These are phyloP conservation scores for Peromyscus aztecus DNA, from an alignment of 2,797 vertebrate species.

Conservation along the genomic window DNA sequence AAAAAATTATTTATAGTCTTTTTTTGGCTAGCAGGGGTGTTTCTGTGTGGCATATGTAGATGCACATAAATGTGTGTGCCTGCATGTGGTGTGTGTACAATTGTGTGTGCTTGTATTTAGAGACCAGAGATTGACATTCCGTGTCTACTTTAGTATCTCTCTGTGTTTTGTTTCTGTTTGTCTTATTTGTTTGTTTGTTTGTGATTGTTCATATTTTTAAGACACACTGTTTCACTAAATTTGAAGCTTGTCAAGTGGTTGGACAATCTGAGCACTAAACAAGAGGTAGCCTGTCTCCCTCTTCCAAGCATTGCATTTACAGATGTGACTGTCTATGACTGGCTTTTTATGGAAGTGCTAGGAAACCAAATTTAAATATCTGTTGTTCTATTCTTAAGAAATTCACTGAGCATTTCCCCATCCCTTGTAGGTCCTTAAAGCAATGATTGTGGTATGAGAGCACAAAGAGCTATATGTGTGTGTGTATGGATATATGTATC, in stretches of 20 bases:
- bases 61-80: background rate
- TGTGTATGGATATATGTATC: too few relatives aligned
- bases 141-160: background rate
- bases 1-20: background rate
- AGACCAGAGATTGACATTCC: too few relatives aligned
- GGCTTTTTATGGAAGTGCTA: background rate
- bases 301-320: background rate
- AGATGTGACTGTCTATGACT: background rate
- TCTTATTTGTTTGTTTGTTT: background rate
- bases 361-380: background rate
- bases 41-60: background rate
- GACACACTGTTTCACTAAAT: background rate
- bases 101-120: background rate
- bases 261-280: too few relatives aligned
- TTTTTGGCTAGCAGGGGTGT: background rate
- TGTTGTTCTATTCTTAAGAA: background rate
- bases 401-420: background rate
- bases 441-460: too few relatives aligned
- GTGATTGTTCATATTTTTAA: background rate
- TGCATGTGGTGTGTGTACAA: background rate
- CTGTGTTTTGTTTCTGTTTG: background rate
- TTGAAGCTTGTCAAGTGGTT: background rate
- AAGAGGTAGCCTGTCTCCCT: background rate
- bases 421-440: background rate
- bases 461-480: too few relatives aligned